Evolutionary conservation across 2,797 vertebrate species (phyloP).

Genomic region (Lates japonicus): DNA sequence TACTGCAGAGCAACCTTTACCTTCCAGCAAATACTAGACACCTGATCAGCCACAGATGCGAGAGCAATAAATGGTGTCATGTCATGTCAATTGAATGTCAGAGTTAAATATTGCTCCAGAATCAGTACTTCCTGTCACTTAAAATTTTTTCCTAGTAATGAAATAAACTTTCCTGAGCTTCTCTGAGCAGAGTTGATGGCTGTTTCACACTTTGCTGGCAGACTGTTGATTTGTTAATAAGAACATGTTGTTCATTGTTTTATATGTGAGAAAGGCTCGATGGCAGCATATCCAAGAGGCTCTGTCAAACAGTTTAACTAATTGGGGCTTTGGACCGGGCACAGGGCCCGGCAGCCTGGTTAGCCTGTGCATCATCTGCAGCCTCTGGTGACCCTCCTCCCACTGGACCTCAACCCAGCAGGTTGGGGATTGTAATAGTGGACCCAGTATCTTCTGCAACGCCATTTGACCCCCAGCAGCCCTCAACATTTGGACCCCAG

Average conservation of each 20-base stretch:
- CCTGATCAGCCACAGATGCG: too few relatives aligned
- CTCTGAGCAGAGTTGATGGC: background rate
- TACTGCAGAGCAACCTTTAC: too few relatives aligned
- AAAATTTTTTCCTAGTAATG: too few relatives aligned
- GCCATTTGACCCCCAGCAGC: slow-evolving; percentile 22
- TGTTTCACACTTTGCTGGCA: background rate
- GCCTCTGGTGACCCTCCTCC: background rate
- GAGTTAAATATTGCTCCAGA: too few relatives aligned
- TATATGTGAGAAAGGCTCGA: background rate
- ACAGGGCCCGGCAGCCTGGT: background rate
- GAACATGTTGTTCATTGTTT: background rate
- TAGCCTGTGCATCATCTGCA: background rate
- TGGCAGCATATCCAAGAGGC: background rate
- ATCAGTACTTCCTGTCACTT: too few relatives aligned
- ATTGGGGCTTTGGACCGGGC: background rate
- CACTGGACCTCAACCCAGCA: background rate
- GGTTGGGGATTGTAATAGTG: background rate
- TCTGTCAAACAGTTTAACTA: slow-evolving; percentile 6
- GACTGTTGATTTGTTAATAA: background rate
- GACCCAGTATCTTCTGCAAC: background rate
- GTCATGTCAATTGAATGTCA: too few relatives aligned
- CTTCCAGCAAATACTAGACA: too few relatives aligned
- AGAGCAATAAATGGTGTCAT: too few relatives aligned
- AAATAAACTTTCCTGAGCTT: too few relatives aligned
- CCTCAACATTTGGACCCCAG: slow-evolving; percentile 25